Base-by-base conservation (phyloP, 2,888 invertebrate species). In the Drosophila bunnanda region DNA sequence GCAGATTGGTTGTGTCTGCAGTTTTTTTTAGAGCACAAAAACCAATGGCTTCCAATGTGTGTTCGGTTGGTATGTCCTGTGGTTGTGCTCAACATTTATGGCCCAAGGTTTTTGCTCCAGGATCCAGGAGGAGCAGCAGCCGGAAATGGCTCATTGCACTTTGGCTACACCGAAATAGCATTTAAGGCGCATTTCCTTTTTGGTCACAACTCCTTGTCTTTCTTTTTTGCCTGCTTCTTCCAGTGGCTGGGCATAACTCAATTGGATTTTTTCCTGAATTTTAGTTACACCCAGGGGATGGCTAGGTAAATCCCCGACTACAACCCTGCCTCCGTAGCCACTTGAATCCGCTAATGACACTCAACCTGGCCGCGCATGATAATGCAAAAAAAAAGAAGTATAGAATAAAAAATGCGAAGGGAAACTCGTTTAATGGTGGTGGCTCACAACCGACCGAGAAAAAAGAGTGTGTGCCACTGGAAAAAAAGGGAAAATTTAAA, bases 141-240 rank as follows among this genome's bases (percentile, higher is more conserved):
- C n/a, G 84, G 79, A 84, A 85, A 85, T 86, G 88, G 79, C 90
- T 86, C 89, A 89, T 82, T 90, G 90, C 90, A 89, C 90, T 90
- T 90, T 90, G 78, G 82, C 79, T 82, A 87, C 84, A 87, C 70
- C 76, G 79, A 89, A 85, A 67, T 76, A 85, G 81, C 89, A 78
- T 89, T 89, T 90, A 89, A 89, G 74, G 82, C 74, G 88, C 89
- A 82, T 84, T 89, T 89, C 88, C 89, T 75, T 75, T 44, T 44
- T 25, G 36, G 65, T 61, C 76, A 4, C 50, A 22, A 4, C 50
- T 34, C 9, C 15, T 43, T 8, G 22, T 43, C 43, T 22, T 13
- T 30, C 25, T 13, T 13, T 76, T 67, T 75, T 77, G 67, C 69
- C 68, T 72, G 71, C 55, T 56, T 53, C 66, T 67, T 66, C 53